phyloP scores from a whole-genome alignment of 2,113 vertebrate genomes.

The Pandion haliaetus region DNA sequence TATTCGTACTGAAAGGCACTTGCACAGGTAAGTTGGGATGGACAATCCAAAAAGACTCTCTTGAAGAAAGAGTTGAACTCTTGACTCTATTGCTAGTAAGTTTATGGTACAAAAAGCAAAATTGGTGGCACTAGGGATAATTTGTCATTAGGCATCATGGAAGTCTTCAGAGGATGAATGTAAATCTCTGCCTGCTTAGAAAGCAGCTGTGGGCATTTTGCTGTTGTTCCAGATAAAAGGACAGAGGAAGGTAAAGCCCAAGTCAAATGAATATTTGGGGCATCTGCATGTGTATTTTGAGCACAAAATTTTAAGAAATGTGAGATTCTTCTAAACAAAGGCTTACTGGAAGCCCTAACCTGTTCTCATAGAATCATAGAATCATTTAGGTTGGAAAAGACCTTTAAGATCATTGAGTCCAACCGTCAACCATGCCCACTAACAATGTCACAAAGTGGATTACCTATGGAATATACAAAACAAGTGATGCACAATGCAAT shows the following conservation, averaged over 20 bases:
- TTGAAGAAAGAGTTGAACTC: background rate
- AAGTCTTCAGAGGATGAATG: background rate
- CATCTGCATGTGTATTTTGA: background rate
- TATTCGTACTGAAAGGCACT: background rate
- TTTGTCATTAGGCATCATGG: background rate
- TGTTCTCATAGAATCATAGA: too few species aligned
- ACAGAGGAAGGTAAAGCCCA: background rate
- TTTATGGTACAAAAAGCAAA: background rate
- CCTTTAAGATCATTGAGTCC: too few species aligned
- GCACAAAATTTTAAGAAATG: background rate
- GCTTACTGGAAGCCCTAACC: background rate
- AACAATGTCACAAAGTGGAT: too few species aligned
- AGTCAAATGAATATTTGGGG: background rate
- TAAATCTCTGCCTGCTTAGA: background rate
- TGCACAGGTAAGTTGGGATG: background rate
- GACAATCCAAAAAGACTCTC: background rate
- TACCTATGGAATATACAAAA: too few species aligned
- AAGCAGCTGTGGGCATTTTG: background rate
- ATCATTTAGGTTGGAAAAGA: too few species aligned
- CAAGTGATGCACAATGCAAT: too few species aligned
- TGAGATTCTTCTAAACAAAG: background rate
- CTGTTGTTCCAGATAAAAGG: background rate
- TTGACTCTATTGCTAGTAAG: background rate
- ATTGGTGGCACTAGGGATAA: accelerated
- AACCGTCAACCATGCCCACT: too few species aligned